Percentiles rank a stretch among this genome's conserved stretches.
Conservation (phyloP, 2,797 vertebrate species). For the Lagocephalus sceleratus region DNA sequence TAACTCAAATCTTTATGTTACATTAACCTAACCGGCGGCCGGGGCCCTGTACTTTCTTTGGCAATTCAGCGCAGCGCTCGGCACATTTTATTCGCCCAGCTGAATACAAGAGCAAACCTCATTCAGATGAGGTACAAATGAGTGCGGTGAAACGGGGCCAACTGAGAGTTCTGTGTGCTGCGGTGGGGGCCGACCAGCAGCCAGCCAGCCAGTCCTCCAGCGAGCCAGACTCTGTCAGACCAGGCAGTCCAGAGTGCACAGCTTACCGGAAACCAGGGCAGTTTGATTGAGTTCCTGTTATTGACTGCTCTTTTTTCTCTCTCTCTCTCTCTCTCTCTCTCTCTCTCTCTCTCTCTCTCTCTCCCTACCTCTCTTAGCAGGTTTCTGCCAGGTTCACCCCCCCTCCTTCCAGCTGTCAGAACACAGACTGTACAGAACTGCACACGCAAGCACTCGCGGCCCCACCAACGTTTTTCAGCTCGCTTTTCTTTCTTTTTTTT, state of each 20-base stretch:
- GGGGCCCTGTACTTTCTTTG: constrained; percentile 62
- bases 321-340: no score
- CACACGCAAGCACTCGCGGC: constrained; percentile 46
- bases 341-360: constrained; percentile 32
- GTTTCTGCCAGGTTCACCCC: constrained; percentile 71
- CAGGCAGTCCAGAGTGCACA: constrained; percentile 68
- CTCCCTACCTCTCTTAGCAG: no score
- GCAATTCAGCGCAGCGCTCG: constrained; percentile 41
- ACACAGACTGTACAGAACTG: constrained; percentile 59
- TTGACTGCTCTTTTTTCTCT: constrained; percentile 80
- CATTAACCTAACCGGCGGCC: constrained; percentile 52
- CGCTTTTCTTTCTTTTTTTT: no score
- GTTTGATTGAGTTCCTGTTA: constrained; percentile 94
- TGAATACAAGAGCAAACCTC: constrained; percentile 66
- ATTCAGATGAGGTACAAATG: constrained; percentile 71
- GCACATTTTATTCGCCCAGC: constrained; percentile 44
- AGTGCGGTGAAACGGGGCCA: constrained; percentile 58
- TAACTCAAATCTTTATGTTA: constrained; percentile 46
- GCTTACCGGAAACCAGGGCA: constrained; percentile 83
- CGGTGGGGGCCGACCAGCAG: constrained; percentile 60
- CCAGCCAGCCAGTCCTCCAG: constrained; percentile 70
- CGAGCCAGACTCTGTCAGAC: constrained; percentile 68
- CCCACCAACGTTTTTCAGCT: constrained; percentile 42
- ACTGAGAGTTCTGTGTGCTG: constrained; percentile 61
- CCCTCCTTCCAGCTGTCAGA: constrained; percentile 68